Base-by-base conservation (phyloP, 1,140 invertebrate species). In the Ooceraea biroi region DNA sequence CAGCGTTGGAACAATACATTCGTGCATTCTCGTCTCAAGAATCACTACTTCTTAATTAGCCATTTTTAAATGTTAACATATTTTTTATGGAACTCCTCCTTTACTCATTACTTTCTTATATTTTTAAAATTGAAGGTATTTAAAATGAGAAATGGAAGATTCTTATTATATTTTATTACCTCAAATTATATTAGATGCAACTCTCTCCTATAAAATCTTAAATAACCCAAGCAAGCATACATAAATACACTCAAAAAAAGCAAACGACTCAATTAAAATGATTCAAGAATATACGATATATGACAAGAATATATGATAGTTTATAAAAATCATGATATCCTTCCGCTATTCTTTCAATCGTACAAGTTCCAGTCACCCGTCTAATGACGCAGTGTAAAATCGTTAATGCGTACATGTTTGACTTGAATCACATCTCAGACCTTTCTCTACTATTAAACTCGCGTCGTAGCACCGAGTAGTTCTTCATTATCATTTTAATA, bases 401-500 rank as follows among this genome's bases (percentile, higher is more conserved):
- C 17, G 12, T 52, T 66, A 27, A 78, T 8, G 46, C 48, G 19
- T 55, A 19, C 25, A 19, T 7, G 36, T 69, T 57, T 27, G 69
- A 57, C 30, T 68, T 17, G 36, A 78, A 27, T 55, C 12, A 22
- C 22, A 11, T 30, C 30, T 57, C n/a, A 69, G 66, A 58, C 12
- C 30, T 58, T 77, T 69, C 22, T 19, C 14, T 57, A 14, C 17
- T n/a, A 27, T 22, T 55, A 27, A 71, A 44, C 36, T 30, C 44
- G 36, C 41, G 5, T 46, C 76, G 22, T 12, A 44, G 65, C 10
- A 7, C 36, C 19, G 36, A 19, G n/a, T 61, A n/a, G 58, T 41
- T 58, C 36, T 57, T 58, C 65, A 71, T 80, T 80, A 80, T 71
- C 65, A 48, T 80, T 80, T 80, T 69, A 80, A 80, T 80, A 46